Conservation (phyloP, 2,113 vertebrate species). For the Lutjanus erythropterus region DNA sequence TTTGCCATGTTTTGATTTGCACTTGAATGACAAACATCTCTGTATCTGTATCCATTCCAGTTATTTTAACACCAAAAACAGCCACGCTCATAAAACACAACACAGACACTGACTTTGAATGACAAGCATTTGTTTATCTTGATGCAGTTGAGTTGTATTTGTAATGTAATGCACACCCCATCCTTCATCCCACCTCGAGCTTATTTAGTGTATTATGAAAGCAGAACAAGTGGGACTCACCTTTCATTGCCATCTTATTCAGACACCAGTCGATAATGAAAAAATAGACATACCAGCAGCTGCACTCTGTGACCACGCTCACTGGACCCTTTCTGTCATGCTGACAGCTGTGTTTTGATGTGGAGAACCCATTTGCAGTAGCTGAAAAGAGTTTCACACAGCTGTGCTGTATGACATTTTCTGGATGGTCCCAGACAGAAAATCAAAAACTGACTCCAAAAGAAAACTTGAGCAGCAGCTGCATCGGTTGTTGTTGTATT, state of each 20-base stretch:
- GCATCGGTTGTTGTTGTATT: neutral
- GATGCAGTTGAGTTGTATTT: neutral
- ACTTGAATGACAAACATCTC: neutral
- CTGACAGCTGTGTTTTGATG: conserved; percentile 20
- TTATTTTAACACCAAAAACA: neutral
- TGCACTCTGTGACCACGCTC: conserved; percentile 13
- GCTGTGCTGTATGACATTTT: neutral
- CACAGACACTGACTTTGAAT: neutral
- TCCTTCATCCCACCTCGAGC: neutral
- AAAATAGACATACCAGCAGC: conserved; percentile 26
- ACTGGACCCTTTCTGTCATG: conserved; percentile 2
- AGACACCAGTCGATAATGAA: conserved; percentile 13
- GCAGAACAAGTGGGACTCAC: neutral
- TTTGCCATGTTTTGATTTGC: neutral
- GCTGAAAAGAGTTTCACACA: conserved; percentile 19
- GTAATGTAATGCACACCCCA: neutral
- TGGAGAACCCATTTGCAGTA: neutral
- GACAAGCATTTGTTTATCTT: neutral
- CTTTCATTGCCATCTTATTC: neutral
- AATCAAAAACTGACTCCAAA: neutral
- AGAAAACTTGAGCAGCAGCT: neutral
- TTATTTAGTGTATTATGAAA: conserved; percentile 3
- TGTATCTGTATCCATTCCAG: neutral
- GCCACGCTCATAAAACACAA: neutral
- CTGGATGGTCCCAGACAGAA: neutral